Evolutionary conservation across 2,888 invertebrate species (phyloP).

Genomic region (Chymomyza amoena): DNA sequence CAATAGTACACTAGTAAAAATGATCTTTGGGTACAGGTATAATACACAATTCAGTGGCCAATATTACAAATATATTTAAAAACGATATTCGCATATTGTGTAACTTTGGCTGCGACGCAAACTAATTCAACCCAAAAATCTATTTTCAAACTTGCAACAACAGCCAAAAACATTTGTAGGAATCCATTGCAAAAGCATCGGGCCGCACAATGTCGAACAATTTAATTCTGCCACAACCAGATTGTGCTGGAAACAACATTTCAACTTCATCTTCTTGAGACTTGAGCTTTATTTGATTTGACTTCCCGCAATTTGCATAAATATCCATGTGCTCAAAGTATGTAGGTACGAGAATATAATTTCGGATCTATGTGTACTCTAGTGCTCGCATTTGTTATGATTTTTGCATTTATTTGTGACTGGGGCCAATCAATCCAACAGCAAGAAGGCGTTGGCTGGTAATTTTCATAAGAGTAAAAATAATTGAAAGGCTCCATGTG

Average conservation of each 20-base stretch:
- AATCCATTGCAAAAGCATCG: not conserved
- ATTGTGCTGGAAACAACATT: constrained; percentile 37
- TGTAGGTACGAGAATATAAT: not conserved
- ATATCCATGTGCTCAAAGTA: constrained; percentile 19
- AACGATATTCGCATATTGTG: no score
- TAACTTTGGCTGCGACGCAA: no score
- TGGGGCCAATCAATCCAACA: constrained; percentile 52
- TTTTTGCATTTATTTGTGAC: constrained; percentile 47
- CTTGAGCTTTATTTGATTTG: constrained; percentile 72
- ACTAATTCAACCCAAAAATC: no score
- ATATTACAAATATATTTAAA: no score
- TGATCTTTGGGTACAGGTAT: no score
- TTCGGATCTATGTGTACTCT: not conserved
- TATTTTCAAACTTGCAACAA: no score
- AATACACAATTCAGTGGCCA: no score
- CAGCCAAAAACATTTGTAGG: no score
- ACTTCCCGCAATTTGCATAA: constrained; percentile 74
- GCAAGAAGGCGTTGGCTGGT: constrained; percentile 20
- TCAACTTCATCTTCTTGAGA: constrained; percentile 64
- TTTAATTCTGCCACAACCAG: not conserved
- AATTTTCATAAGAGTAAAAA: constrained; percentile 40
- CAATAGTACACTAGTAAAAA: no score
- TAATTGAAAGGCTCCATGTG: constrained; percentile 22
- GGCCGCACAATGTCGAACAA: not conserved
- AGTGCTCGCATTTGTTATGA: constrained; percentile 52